Base-by-base conservation (phyloP, 30 jellyfish, hydroid and myxozoan genomes). In the Aurelia aurita complex sp. Pacific region DNA sequence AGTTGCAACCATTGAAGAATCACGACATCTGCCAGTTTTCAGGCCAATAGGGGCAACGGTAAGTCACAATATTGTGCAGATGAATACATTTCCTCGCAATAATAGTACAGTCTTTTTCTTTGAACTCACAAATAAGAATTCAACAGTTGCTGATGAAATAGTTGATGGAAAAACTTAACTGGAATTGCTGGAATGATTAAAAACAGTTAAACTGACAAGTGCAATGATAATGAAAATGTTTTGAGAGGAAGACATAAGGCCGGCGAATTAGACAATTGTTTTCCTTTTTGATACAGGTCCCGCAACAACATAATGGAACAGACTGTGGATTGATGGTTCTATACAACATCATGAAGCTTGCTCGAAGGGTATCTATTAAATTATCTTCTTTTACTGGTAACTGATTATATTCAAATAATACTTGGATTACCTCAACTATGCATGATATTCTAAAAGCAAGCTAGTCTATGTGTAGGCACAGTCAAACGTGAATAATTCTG, bases 21-120 rank as follows among this genome's bases (percentile, higher is more conserved):
- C 36, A 16, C 9, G 3, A 11, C 1, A 61, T 61, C 11, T 23
- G 36, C 69, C 69, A 61, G 69, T 1, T 61, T 61, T 61, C 29
- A 61, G 13, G 69, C 69, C 69, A 61, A 61, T 61, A 5, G 69
- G 69, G 32, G 69, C 69, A n/a, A 61, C 69, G 69, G 69, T 61
- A 61, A 16, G 69, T 61, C 33, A 61, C 10, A 61, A 61, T 61
- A 1, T 61, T 61, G 13, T 61, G 1, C 35, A 5, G 29, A 61
- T 61, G 69, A 11, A 61, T 61, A 61, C 15, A 61, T 61, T 33
- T 61, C 34, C 69, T 10, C 1, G 8, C 2, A 13, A 16, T 61
- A 61, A 3, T 61, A 8, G 54, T 43, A 43, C 54, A 43, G 8
- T 61, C 11, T 3, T 61, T 61, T 3, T 61, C 36, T 33, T 61